These are phyloP conservation scores for Agonopterix subpropinquella DNA, from an alignment of 2,888 invertebrate species.

Conservation along the genomic window DNA sequence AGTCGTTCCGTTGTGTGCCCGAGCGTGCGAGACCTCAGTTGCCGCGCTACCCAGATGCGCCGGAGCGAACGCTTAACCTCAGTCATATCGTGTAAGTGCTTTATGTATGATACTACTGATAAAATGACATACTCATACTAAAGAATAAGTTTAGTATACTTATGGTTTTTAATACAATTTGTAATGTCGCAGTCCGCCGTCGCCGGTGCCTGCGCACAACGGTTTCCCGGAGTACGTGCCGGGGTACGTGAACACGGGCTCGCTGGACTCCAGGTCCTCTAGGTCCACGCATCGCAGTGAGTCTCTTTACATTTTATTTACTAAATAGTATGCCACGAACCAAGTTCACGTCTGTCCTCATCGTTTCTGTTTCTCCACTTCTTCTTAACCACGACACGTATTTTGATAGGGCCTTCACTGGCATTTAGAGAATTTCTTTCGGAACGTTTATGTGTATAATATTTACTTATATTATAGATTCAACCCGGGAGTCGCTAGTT, in stretches of 20 bases:
- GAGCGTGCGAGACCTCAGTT: constrained; percentile 87
- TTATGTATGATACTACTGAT: neutral
- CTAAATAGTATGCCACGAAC: too few relatives aligned
- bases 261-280: constrained; percentile 80
- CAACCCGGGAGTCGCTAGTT: too few relatives aligned
- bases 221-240: constrained; percentile 87
- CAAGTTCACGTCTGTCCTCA: too few relatives aligned
- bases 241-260: constrained; percentile 85
- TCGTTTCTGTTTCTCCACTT: too few relatives aligned
- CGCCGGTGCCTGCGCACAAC: constrained; percentile 94
- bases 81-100: constrained; percentile 96
- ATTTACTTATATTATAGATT: too few relatives aligned
- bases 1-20: constrained; percentile 98
- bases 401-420: too few relatives aligned
- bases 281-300: constrained; percentile 64
- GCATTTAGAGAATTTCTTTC: too few relatives aligned
- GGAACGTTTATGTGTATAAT: too few relatives aligned
- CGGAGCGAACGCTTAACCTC: constrained; percentile 95
- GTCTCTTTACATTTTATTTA: constrained; percentile 13
- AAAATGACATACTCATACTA: too few relatives aligned
- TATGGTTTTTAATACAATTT: neutral
- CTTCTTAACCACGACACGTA: too few relatives aligned
- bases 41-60: constrained; percentile 94
- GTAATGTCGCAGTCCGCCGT: constrained; percentile 83
- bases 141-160: too few relatives aligned